phyloP scores from a whole-genome alignment of 1,140 invertebrate species.

The Magallana ariakensis region DNA sequence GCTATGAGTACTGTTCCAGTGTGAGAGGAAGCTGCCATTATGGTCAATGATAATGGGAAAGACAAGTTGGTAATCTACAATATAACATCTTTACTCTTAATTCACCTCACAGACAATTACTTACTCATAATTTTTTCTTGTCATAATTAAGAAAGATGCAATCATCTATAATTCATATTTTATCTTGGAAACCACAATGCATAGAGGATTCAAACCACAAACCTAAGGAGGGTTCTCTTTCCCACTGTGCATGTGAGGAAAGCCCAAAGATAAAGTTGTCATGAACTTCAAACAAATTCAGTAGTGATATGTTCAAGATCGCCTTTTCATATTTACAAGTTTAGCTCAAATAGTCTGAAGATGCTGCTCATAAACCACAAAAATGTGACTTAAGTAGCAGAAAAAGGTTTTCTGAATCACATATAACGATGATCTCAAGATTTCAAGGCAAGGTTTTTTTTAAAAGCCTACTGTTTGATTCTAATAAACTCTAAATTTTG shows the following conservation, averaged over 20 bases:
- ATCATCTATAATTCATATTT: too few species aligned
- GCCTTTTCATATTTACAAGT: not conserved
- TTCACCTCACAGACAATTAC: too few species aligned
- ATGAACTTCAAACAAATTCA: constrained; percentile 3
- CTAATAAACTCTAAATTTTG: not conserved
- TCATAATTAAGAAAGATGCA: too few species aligned
- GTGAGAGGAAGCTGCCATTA: constrained; percentile 23
- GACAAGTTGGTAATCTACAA: constrained; percentile 56
- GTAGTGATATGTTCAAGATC: not conserved
- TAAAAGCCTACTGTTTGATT: not conserved
- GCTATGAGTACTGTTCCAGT: constrained; percentile 25
- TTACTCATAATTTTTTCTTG: too few species aligned
- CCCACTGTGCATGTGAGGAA: not conserved
- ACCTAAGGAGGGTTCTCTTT: not conserved
- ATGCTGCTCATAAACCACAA: constrained; percentile 3
- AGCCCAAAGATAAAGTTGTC: constrained; percentile 7
- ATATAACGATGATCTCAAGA: not conserved
- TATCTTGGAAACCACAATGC: too few species aligned
- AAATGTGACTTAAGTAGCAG: not conserved
- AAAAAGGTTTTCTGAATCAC: not conserved
- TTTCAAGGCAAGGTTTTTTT: not conserved
- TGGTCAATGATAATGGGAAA: constrained; percentile 42
- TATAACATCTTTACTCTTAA: too few species aligned
- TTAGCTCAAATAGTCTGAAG: not conserved
- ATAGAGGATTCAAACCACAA: not conserved